A percentile compares a stretch with the other conserved stretches of the same genome.
Conservation (phyloP, 92 coral and sea anemone species). For the Epizoanthus scotinus region DNA sequence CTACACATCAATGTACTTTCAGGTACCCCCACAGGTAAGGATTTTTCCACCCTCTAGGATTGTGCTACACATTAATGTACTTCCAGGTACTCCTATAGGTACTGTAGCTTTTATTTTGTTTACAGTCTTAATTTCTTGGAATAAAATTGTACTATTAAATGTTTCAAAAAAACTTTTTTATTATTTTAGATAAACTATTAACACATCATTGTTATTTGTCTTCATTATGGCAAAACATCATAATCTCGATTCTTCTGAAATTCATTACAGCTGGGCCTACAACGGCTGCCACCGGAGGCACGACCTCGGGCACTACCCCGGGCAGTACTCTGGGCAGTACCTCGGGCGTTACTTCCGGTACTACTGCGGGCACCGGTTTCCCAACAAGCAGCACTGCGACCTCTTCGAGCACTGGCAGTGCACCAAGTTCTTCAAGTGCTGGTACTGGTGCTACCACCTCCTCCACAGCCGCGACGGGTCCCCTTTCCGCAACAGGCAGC, state of each 20-base stretch:
- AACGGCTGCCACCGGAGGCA: background rate
- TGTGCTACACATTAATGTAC: too few species aligned
- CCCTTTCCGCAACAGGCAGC: too few species aligned
- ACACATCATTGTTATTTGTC: background rate
- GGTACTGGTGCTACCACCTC: background rate
- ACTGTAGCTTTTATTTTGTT: too few species aligned
- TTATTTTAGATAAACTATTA: too few species aligned
- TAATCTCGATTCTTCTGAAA: background rate
- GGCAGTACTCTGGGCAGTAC: background rate
- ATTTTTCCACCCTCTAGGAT: too few species aligned
- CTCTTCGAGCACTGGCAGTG: background rate
- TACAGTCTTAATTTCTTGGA: too few species aligned
- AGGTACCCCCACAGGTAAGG: too few species aligned
- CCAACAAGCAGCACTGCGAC: too few species aligned
- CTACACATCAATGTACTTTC: too few species aligned
- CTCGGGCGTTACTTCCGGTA: background rate
- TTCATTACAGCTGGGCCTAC: slow-evolving; percentile 8
- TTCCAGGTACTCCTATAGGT: too few species aligned
- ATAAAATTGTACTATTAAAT: too few species aligned
- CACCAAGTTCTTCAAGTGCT: background rate
- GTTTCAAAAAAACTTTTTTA: too few species aligned
- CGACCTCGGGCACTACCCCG: background rate
- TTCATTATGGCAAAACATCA: background rate
- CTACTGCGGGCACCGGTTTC: background rate
- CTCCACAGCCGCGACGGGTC: background rate